phyloP scores from a whole-genome alignment of 2,888 invertebrate species.

The Volucella zonaria region DNA sequence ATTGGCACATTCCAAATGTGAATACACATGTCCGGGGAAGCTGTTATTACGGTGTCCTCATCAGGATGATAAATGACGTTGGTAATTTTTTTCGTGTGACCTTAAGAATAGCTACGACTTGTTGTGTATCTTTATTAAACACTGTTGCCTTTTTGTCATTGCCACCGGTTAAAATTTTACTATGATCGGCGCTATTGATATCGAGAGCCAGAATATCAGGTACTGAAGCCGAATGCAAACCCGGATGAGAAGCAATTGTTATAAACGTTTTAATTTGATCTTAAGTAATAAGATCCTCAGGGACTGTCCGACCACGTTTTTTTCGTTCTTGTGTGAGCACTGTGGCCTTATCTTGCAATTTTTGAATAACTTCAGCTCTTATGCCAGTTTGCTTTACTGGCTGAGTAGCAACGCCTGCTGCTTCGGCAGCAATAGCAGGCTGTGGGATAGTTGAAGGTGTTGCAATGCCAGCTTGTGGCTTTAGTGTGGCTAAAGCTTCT shows the following conservation, averaged over 20 bases:
- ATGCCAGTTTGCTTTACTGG: constrained; percentile 94
- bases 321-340: constrained; percentile 98
- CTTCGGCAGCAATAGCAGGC: constrained; percentile 90
- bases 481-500: constrained; percentile 98
- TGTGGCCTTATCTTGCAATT: constrained; percentile 97
- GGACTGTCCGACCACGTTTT: constrained; percentile 96
- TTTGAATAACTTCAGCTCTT: constrained; percentile 95
- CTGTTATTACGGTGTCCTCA: constrained; percentile 96
- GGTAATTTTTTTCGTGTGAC: constrained; percentile 96
- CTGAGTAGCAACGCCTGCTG: constrained; percentile 88
- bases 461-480: constrained; percentile 96
- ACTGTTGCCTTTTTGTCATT: constrained; percentile 99
- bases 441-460: constrained; percentile 85
- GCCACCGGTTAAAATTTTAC: constrained; percentile 97
- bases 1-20: constrained; percentile 97
- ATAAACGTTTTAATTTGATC: constrained; percentile 94
- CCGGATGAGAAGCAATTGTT: constrained; percentile 94
- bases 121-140: constrained; percentile 99
- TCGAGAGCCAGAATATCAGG: constrained; percentile 98
- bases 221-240: constrained; percentile 97
- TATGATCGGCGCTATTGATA: constrained; percentile 95
- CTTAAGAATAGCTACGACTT: constrained; percentile 95
- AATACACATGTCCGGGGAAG: constrained; percentile 96
- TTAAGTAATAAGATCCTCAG: constrained; percentile 94
- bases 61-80: constrained; percentile 98